These are phyloP conservation scores for Nephrotoma guestfalica DNA, from an alignment of 2,888 invertebrate genomes.

Conservation along the genomic window DNA sequence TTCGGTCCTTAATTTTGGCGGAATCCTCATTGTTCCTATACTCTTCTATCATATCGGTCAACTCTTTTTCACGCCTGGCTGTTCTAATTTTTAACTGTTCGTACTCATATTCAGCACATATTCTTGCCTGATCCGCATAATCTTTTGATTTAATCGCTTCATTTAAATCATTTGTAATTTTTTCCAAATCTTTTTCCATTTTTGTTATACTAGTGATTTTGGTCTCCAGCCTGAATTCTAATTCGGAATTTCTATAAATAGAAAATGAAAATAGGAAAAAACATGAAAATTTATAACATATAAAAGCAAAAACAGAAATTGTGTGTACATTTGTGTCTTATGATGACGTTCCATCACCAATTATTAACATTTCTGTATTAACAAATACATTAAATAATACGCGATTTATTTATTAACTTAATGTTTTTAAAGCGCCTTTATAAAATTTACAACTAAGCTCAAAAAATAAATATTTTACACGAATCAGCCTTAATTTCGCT, in stretches of 20 bases:
- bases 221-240: background rate
- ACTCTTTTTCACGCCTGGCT: slow-evolving; percentile 39
- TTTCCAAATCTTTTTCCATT: slow-evolving; percentile 18
- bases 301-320: background rate
- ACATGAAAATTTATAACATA: background rate
- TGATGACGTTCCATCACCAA: background rate
- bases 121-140: slow-evolving; percentile 9
- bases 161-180: slow-evolving; percentile 19
- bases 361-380: background rate
- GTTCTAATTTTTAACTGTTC: slow-evolving; percentile 37
- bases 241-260: background rate
- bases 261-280: background rate
- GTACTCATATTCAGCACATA: slow-evolving; percentile 35
- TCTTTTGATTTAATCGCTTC: slow-evolving; percentile 15
- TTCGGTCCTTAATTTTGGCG: background rate
- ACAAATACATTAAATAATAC: background rate
- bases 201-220: slow-evolving; percentile 35
- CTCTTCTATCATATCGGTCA: slow-evolving; percentile 35
- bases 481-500: background rate
- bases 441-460: background rate
- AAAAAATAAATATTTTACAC: background rate
- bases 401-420: too few species aligned
- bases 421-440: background rate
- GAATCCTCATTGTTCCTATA: slow-evolving; percentile 13
- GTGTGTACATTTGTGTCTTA: background rate